Evolutionary conservation across 2,888 invertebrate species (phyloP).

Genomic region (Drosophila tripunctata): DNA sequence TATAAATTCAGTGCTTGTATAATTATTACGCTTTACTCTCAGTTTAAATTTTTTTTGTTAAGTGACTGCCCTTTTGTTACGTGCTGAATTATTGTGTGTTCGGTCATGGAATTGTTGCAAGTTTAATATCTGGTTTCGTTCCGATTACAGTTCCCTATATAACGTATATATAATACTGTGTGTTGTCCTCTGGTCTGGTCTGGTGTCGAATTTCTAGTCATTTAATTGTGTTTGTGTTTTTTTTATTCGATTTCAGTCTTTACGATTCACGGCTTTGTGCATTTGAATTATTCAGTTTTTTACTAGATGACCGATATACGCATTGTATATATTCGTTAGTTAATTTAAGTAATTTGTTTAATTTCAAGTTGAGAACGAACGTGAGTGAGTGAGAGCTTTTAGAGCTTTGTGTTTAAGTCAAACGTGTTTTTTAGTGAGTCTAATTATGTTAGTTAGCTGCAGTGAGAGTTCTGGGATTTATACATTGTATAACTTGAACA

Average conservation of each 20-base stretch:
- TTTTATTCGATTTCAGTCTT: slow-evolving; percentile 75
- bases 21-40: slow-evolving; percentile 40
- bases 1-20: slow-evolving; percentile 79
- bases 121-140: slow-evolving; percentile 21
- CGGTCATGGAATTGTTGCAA: slow-evolving; percentile 58
- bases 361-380: slow-evolving; percentile 44
- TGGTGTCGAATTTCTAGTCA: slow-evolving; percentile 30
- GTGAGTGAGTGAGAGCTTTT: slow-evolving; percentile 41
- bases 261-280: slow-evolving; percentile 83
- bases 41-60: slow-evolving; percentile 6
- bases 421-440: slow-evolving; percentile 26
- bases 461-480: slow-evolving; percentile 34
- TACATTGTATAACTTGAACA: background rate
- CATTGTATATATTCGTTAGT: slow-evolving; percentile 27
- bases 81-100: slow-evolving; percentile 46
- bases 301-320: slow-evolving; percentile 59
- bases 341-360: slow-evolving; percentile 45
- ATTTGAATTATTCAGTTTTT: slow-evolving; percentile 68
- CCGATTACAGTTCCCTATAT: background rate
- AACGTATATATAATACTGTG: slow-evolving; percentile 32
- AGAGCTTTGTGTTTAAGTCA: slow-evolving; percentile 28
- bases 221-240: slow-evolving; percentile 41
- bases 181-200: slow-evolving; percentile 38
- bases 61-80: slow-evolving; percentile 50
- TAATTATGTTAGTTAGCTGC: slow-evolving; percentile 31